phyloP scores from a whole-genome alignment of 2,113 vertebrate species.

The Hemicordylus capensis region DNA sequence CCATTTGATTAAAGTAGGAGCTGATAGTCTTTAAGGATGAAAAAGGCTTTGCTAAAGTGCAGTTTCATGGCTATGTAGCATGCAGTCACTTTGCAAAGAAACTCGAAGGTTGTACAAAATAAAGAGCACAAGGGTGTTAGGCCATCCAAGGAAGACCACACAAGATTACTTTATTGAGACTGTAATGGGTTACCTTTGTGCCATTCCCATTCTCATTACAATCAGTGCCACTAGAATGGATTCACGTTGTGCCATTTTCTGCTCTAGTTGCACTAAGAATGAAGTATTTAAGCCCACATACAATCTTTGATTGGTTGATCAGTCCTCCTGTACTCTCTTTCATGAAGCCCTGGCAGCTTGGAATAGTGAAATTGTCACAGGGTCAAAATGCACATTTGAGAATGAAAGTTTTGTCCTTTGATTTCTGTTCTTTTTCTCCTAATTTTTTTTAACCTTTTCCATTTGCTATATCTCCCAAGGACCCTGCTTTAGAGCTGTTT shows the following conservation, averaged over 20 bases:
- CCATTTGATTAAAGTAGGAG: conserved; percentile 19
- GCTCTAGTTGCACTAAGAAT: conserved; percentile 54
- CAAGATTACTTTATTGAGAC: conserved; percentile 59
- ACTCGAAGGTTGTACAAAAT: conserved; percentile 20
- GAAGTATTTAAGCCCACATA: conserved; percentile 46
- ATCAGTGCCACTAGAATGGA: conserved; percentile 50
- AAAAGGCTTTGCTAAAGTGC: conserved; percentile 31
- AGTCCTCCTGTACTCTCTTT: conserved; percentile 49
- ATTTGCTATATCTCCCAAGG: conserved; percentile 21
- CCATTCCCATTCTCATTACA: conserved; percentile 55
- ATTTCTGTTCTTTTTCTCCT: background rate
- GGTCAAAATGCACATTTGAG: conserved; percentile 48
- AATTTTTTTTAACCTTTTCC: conserved; percentile 30
- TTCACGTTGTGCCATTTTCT: conserved; percentile 67
- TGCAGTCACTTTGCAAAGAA: conserved; percentile 28
- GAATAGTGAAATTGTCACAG: conserved; percentile 40
- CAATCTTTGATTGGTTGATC: conserved; percentile 43
- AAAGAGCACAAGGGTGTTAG: conserved; percentile 45
- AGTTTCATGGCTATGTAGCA: background rate
- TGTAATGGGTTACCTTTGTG: conserved; percentile 57
- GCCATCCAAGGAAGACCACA: conserved; percentile 53
- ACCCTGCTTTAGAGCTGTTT: too few relatives aligned
- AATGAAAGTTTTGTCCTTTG: conserved; percentile 32
- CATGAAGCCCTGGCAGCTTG: conserved; percentile 29
- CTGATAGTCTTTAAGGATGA: conserved; percentile 10